Percentiles rank a stretch among this genome's conserved stretches.
Conservation (phyloP, 2,113 vertebrate genomes). For the Myotis brandtii region DNA sequence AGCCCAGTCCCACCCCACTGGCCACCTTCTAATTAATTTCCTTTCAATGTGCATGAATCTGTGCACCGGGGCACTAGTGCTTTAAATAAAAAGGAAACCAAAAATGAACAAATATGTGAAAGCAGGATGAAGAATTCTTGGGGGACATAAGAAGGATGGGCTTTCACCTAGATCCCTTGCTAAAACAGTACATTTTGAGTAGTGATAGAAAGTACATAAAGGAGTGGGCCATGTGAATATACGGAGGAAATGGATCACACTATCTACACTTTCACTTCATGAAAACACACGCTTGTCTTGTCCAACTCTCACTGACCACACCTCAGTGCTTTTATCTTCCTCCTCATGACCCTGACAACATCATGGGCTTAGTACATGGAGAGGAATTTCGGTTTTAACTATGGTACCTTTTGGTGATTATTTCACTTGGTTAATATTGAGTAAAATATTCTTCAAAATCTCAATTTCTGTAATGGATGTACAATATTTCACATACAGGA, state of each 20-base stretch:
- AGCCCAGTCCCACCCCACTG: too few relatives aligned
- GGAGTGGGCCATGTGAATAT: rapidly evolving
- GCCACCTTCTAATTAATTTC: too few relatives aligned
- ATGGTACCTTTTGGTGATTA: neutral
- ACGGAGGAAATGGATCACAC: rapidly evolving
- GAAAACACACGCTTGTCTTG: too few relatives aligned
- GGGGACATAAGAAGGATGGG: rapidly evolving
- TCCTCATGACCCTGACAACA: neutral
- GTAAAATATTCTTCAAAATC: neutral
- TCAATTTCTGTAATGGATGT: neutral
- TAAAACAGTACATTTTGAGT: neutral
- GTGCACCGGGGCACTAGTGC: too few relatives aligned
- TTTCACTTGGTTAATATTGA: neutral
- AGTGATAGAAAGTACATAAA: rapidly evolving
- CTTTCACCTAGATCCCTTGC: neutral
- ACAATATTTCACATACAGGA: neutral
- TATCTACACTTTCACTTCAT: neutral
- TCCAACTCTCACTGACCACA: neutral
- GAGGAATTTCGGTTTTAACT: neutral
- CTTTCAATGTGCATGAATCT: too few relatives aligned
- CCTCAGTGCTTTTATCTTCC: neutral
- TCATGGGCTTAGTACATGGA: neutral
- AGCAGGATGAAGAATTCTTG: neutral
- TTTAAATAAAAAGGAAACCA: neutral
- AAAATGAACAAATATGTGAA: neutral